A percentile compares a stretch with the other conserved stretches of the same genome.
These are phyloP conservation scores for Sceloporus tristichus DNA, from an alignment of 2,113 vertebrate genomes.

Conservation along the genomic window DNA sequence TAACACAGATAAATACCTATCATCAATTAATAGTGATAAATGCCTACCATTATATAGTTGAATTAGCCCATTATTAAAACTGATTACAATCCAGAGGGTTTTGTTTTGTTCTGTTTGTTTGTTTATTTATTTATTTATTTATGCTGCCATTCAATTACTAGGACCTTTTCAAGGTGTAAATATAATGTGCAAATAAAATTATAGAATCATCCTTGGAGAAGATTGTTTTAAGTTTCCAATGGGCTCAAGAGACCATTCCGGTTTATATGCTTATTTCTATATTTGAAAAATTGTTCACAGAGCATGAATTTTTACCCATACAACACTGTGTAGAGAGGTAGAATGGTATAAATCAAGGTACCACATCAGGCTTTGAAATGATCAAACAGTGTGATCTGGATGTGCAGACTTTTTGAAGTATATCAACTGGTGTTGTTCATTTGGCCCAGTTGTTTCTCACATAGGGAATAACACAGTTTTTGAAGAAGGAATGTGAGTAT, in stretches of 20 bases:
- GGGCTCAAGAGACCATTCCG: neutral
- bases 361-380: neutral
- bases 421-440: slow-evolving; percentile 3
- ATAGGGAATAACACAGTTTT: neutral
- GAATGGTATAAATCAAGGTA: neutral
- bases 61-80: too few relatives aligned
- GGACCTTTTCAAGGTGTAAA: too few relatives aligned
- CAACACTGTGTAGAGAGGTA: neutral
- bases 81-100: too few relatives aligned
- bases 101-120: too few relatives aligned
- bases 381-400: neutral
- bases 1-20: too few relatives aligned
- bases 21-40: too few relatives aligned
- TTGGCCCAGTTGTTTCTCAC: slow-evolving; percentile 13
- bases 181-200: neutral
- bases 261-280: neutral
- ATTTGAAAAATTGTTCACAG: neutral
- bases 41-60: too few relatives aligned
- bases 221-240: neutral
- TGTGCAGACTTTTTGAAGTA: slow-evolving; percentile 1
- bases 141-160: too few relatives aligned
- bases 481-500: neutral
- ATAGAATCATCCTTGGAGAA: neutral
- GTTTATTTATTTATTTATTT: too few relatives aligned
- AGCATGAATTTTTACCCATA: neutral